Conservation (phyloP, 2,888 invertebrate species). For the Nymphalis c-album region DNA sequence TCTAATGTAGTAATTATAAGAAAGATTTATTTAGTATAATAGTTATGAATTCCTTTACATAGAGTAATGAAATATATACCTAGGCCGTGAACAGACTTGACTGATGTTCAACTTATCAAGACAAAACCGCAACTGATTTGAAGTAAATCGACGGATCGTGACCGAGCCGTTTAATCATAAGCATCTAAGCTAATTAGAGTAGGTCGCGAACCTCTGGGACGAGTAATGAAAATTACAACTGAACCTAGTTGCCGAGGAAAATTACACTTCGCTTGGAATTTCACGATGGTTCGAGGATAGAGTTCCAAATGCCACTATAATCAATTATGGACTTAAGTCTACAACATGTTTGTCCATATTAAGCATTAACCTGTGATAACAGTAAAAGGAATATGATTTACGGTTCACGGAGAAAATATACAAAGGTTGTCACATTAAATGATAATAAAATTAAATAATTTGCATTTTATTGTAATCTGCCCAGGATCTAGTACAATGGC, state of each 20-base stretch:
- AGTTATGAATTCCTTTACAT: slow-evolving; percentile 35
- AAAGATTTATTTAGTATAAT: neutral
- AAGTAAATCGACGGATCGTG: slow-evolving; percentile 78
- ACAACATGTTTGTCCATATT: slow-evolving; percentile 22
- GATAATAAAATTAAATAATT: too few species aligned
- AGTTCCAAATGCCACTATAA: slow-evolving; percentile 33
- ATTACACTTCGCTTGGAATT: slow-evolving; percentile 51
- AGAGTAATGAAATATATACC: slow-evolving; percentile 47
- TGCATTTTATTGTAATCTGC: too few species aligned
- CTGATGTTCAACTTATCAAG: slow-evolving; percentile 65
- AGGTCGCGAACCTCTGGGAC: slow-evolving; percentile 75
- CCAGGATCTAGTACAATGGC: too few species aligned
- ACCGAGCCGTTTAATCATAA: slow-evolving; percentile 77
- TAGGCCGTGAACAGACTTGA: slow-evolving; percentile 55
- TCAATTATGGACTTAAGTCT: slow-evolving; percentile 31
- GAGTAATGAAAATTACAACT: slow-evolving; percentile 78
- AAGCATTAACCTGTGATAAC: slow-evolving; percentile 15
- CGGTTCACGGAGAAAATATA: neutral
- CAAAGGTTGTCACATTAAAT: too few species aligned
- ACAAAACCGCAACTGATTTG: slow-evolving; percentile 71
- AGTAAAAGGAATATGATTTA: slow-evolving; percentile 1
- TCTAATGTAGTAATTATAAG: neutral
- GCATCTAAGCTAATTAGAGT: slow-evolving; percentile 79
- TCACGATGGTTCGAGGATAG: slow-evolving; percentile 31
- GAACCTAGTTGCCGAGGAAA: slow-evolving; percentile 70